Conservation (phyloP, 2,113 vertebrate species). For the Merops nubicus region DNA sequence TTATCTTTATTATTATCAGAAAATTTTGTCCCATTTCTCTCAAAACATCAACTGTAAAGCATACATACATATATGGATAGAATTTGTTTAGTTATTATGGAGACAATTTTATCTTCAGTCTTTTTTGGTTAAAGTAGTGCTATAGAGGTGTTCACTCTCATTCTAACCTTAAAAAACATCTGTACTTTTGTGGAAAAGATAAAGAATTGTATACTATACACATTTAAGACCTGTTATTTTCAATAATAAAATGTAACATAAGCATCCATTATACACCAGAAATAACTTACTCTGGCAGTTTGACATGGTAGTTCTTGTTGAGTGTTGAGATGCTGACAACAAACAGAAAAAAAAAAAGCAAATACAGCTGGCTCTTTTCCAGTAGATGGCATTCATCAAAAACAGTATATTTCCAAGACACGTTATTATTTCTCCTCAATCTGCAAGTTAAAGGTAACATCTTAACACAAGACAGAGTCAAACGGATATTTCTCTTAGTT, state of each 20-base stretch:
- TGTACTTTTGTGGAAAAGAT: constrained; percentile 32
- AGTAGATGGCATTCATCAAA: constrained; percentile 54
- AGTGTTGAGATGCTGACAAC: constrained; percentile 63
- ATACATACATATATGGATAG: neutral
- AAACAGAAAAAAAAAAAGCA: constrained; percentile 58
- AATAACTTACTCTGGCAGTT: constrained; percentile 66
- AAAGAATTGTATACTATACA: constrained; percentile 31
- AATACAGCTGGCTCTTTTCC: constrained; percentile 48
- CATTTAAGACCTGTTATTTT: constrained; percentile 69
- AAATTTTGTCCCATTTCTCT: neutral
- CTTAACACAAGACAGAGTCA: constrained; percentile 27
- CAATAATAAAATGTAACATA: constrained; percentile 63
- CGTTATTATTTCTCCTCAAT: constrained; percentile 53
- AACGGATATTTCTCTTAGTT: neutral
- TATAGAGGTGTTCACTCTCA: neutral
- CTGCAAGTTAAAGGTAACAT: constrained; percentile 59
- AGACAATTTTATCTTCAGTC: neutral
- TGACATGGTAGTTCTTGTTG: constrained; percentile 44
- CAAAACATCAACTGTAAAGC: neutral
- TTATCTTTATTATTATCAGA: neutral
- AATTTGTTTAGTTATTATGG: neutral
- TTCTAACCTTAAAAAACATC: constrained; percentile 11
- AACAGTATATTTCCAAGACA: constrained; percentile 8
- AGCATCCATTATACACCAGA: constrained; percentile 64
- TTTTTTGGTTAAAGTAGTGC: neutral